These are phyloP conservation scores for Sorex araneus DNA, from an alignment of 2,113 vertebrate species.

Conservation along the genomic window DNA sequence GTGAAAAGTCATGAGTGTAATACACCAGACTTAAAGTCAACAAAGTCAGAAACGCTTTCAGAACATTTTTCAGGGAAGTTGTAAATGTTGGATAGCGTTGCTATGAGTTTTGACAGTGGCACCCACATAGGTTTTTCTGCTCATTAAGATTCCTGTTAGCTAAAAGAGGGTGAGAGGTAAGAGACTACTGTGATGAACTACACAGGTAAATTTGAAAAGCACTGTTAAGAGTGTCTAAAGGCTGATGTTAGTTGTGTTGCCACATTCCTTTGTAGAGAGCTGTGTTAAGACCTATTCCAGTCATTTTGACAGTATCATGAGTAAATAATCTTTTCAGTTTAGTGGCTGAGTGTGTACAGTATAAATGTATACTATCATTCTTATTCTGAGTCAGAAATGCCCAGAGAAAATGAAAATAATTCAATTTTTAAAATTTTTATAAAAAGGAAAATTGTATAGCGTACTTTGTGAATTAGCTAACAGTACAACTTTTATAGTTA, in stretches of 20 bases:
- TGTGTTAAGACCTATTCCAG: not conserved
- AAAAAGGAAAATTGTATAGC: not conserved
- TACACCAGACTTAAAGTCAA: constrained; percentile 19
- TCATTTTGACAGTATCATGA: not conserved
- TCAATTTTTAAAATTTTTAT: not conserved
- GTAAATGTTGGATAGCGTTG: not conserved
- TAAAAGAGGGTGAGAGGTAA: not conserved
- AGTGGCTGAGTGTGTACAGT: not conserved
- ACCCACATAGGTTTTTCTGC: not conserved
- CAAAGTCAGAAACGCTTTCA: not conserved
- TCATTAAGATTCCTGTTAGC: not conserved
- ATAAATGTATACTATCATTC: too few species aligned
- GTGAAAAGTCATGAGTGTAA: not conserved
- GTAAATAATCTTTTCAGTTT: not conserved
- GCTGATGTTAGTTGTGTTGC: not conserved
- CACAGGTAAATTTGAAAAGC: not conserved
- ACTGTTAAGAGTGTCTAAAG: not conserved
- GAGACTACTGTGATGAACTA: not conserved
- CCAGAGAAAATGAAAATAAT: not conserved
- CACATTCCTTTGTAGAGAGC: not conserved
- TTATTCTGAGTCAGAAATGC: not conserved
- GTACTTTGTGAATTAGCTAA: not conserved
- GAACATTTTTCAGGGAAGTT: constrained; percentile 30
- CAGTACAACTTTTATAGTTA: not conserved
- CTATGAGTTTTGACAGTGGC: not conserved